Percentiles rank a stretch among this genome's conserved stretches.
These are phyloP conservation scores for Meriones unguiculatus DNA, from an alignment of 2,113 vertebrate species.

Conservation along the genomic window DNA sequence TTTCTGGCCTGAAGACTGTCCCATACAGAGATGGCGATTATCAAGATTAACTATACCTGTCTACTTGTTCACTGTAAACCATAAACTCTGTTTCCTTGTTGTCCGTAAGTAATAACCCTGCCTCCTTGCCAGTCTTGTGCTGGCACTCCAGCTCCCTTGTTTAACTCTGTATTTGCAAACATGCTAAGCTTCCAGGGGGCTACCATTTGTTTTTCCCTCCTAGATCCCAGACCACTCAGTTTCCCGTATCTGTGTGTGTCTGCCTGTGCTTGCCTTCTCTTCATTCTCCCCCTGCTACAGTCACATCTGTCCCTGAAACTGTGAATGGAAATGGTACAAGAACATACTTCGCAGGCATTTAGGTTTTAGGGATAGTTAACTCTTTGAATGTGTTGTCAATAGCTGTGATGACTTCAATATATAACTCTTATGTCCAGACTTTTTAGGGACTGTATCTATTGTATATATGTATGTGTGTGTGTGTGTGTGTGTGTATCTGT, in stretches of 20 bases:
- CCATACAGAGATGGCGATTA: neutral
- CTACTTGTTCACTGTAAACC: neutral
- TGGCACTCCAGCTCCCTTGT: too few relatives aligned
- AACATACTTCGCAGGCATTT: neutral
- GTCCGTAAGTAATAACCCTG: neutral
- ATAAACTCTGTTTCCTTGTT: neutral
- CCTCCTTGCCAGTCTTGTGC: neutral
- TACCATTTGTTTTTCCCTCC: neutral
- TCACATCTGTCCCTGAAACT: neutral
- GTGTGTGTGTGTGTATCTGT: neutral
- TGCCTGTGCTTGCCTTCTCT: neutral
- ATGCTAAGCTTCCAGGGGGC: neutral
- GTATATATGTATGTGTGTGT: neutral
- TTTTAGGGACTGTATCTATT: neutral
- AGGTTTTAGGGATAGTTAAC: neutral
- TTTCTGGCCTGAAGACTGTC: neutral
- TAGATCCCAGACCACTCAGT: neutral
- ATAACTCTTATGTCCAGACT: neutral
- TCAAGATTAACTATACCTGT: neutral
- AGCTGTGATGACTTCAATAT: neutral
- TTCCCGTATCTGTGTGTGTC: neutral
- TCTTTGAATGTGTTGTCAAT: neutral
- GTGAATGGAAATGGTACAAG: neutral
- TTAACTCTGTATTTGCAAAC: neutral
- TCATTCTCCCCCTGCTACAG: neutral